A percentile compares a stretch with the other conserved stretches of the same genome.
phyloP scores from a whole-genome alignment of 2,888 invertebrate species.

The Coremacera marginata region DNA sequence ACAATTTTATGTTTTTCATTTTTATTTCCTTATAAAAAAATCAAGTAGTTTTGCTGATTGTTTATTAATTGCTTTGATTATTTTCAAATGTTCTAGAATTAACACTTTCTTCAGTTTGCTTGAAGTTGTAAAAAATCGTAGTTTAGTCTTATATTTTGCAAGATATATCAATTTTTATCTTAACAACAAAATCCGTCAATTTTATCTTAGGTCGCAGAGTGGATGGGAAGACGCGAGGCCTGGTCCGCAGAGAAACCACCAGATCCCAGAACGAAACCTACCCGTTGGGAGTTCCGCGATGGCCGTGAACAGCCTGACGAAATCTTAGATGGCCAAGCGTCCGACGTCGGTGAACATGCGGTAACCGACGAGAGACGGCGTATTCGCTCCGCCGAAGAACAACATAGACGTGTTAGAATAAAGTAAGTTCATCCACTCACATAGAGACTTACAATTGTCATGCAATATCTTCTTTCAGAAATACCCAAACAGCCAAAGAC shows the following conservation, averaged over 20 bases:
- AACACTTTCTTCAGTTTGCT: conserved; percentile 47
- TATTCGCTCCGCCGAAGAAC: conserved; percentile 64
- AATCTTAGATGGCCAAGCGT: conserved; percentile 66
- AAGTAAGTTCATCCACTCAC: conserved; percentile 54
- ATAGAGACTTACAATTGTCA: not conserved
- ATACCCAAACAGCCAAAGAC: conserved; percentile 67
- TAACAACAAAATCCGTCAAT: not conserved
- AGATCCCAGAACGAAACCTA: conserved; percentile 77
- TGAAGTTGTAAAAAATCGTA: not conserved
- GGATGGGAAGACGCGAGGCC: conserved; percentile 83
- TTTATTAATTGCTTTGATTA: conserved; percentile 18
- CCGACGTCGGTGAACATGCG: conserved; percentile 45
- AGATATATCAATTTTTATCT: not conserved
- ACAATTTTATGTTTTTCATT: conserved; percentile 57
- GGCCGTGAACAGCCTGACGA: conserved; percentile 71
- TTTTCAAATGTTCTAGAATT: conserved; percentile 41
- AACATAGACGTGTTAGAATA: conserved; percentile 65
- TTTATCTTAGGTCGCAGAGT: conserved; percentile 73
- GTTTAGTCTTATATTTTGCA: not conserved
- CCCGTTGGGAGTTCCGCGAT: conserved; percentile 80
- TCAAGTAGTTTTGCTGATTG: conserved; percentile 18
- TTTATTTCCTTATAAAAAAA: conserved; percentile 54
- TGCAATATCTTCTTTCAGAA: conserved; percentile 53
- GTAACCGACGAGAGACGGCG: conserved; percentile 54
- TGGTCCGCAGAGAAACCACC: conserved; percentile 83